phyloP scores from a whole-genome alignment of 2,113 vertebrate species.

The Anguilla japonica region DNA sequence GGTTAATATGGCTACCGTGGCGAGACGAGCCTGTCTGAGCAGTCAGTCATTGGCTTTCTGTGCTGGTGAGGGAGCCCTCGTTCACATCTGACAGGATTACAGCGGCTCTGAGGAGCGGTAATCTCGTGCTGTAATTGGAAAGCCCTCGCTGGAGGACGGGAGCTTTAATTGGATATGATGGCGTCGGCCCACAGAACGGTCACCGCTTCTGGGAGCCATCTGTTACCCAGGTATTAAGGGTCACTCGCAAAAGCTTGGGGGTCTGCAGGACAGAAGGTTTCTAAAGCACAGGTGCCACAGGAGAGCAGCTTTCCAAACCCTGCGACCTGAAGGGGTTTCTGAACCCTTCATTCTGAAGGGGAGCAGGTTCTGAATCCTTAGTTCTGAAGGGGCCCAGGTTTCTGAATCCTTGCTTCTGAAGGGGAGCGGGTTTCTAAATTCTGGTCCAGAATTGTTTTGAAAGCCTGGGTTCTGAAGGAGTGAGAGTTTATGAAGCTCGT shows the following conservation, averaged over 20 bases:
- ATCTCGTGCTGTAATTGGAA: slow-evolving; percentile 13
- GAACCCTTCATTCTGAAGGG: background rate
- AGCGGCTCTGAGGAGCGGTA: background rate
- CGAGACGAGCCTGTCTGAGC: background rate
- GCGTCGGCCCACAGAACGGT: background rate
- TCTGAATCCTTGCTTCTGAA: no score
- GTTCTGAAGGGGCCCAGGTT: no score
- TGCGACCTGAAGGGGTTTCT: background rate
- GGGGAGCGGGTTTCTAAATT: no score
- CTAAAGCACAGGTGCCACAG: background rate
- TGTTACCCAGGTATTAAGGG: slow-evolving; percentile 8
- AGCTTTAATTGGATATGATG: slow-evolving; percentile 22
- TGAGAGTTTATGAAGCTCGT: no score
- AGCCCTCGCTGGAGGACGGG: background rate
- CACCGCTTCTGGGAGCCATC: background rate
- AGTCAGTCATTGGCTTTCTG: background rate
- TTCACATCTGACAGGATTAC: background rate
- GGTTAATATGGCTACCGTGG: background rate
- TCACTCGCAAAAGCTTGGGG: background rate
- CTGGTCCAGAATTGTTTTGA: no score
- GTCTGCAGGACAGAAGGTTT: background rate
- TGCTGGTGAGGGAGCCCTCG: background rate
- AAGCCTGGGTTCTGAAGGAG: no score
- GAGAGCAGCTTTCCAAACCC: background rate
- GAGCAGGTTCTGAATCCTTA: background rate